These are phyloP conservation scores for Drosophila anceps DNA, from an alignment of 2,888 invertebrate genomes.

Conservation along the genomic window DNA sequence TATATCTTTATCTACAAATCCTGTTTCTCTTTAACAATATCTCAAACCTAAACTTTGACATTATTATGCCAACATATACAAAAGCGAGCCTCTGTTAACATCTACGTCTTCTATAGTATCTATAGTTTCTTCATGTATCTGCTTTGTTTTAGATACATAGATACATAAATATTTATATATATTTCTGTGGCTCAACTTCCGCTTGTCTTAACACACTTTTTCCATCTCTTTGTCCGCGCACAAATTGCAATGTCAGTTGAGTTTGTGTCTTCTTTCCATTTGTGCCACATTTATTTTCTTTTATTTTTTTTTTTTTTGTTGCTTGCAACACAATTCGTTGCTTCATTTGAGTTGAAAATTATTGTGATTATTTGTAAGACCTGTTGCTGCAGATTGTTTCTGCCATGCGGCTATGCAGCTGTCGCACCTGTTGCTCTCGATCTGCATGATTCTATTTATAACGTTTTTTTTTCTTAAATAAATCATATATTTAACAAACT, in stretches of 20 bases:
- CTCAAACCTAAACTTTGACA: too few species aligned
- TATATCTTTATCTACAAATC: too few species aligned
- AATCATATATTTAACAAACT: not conserved
- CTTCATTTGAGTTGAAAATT: slow-evolving; percentile 71
- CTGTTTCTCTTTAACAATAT: too few species aligned
- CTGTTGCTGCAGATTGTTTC: slow-evolving; percentile 32
- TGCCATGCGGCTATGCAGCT: slow-evolving; percentile 52
- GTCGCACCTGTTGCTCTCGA: slow-evolving; percentile 45
- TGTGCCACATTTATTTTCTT: slow-evolving; percentile 64
- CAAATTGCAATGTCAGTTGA: slow-evolving; percentile 6
- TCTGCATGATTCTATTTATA: slow-evolving; percentile 8
- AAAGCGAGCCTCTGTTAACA: not conserved
- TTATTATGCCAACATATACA: not conserved
- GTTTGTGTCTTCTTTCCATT: slow-evolving; percentile 52
- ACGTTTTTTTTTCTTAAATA: not conserved
- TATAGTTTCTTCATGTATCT: not conserved
- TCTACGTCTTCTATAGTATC: not conserved
- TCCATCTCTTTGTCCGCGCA: slow-evolving; percentile 5
- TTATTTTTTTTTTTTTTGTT: slow-evolving; percentile 30
- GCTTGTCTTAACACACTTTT: slow-evolving; percentile 3
- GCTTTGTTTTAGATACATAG: not conserved
- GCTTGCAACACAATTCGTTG: slow-evolving; percentile 33
- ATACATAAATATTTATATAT: not conserved
- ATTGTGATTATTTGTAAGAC: slow-evolving; percentile 70
- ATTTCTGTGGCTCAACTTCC: slow-evolving; percentile 4